Conservation (phyloP, 1,140 invertebrate genomes). For the Pseudobourletiella spinata region DNA sequence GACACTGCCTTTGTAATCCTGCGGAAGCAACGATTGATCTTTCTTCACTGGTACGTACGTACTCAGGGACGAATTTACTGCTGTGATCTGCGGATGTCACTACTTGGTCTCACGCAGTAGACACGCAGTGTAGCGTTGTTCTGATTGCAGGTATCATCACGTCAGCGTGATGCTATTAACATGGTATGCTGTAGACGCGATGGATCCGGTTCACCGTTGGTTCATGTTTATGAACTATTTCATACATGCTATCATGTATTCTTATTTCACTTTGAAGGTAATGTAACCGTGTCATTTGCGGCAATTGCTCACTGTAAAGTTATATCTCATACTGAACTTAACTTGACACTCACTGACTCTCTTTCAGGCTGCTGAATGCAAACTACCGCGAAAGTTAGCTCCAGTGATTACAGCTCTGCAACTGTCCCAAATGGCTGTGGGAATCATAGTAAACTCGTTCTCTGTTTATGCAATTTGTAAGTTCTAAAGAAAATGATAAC, state of each 20-base stretch:
- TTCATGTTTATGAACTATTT: slow-evolving; percentile 62
- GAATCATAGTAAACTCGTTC: not conserved
- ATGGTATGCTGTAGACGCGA: slow-evolving; percentile 94
- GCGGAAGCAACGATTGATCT: slow-evolving; percentile 91
- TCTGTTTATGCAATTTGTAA: not conserved
- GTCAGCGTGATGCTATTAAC: slow-evolving; percentile 84
- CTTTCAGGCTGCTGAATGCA: not conserved
- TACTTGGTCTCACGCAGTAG: too few species aligned
- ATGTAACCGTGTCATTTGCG: slow-evolving; percentile 36
- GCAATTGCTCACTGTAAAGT: too few species aligned
- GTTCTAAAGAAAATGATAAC: not conserved
- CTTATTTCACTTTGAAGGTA: slow-evolving; percentile 43
- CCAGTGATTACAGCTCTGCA: not conserved
- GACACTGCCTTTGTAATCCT: slow-evolving; percentile 95
- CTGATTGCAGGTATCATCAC: slow-evolving; percentile 58
- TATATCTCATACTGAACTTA: not conserved
- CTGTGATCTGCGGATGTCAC: not conserved
- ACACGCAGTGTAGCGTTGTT: too few species aligned
- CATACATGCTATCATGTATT: slow-evolving; percentile 20
- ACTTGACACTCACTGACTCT: not conserved
- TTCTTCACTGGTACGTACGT: slow-evolving; percentile 66
- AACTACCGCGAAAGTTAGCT: not conserved
- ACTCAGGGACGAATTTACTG: not conserved
- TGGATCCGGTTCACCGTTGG: slow-evolving; percentile 90
- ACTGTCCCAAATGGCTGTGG: not conserved